Conservation (phyloP, 2,113 vertebrate genomes). For the Pseudorhombus dupliciocellatus region DNA sequence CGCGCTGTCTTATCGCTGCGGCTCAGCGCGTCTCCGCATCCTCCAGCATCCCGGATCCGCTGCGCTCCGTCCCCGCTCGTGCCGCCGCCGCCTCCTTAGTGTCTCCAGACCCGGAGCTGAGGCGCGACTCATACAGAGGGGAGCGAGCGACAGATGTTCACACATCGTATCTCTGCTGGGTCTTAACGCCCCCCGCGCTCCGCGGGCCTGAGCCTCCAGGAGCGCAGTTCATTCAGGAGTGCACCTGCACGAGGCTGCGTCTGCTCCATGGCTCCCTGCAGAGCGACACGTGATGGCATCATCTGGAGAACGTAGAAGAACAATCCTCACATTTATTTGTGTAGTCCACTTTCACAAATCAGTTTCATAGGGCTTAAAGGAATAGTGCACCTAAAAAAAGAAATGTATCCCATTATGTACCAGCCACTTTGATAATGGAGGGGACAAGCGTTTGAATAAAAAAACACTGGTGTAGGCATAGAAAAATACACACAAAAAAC, state of each 20-base stretch:
- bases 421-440: too few relatives aligned
- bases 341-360: too few relatives aligned
- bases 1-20: slow-evolving; percentile 78
- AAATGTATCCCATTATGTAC: too few relatives aligned
- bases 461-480: too few relatives aligned
- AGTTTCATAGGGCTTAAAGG: too few relatives aligned
- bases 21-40: slow-evolving; percentile 78
- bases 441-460: too few relatives aligned
- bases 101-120: slow-evolving; percentile 65
- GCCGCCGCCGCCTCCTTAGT: slow-evolving; percentile 45
- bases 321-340: not conserved
- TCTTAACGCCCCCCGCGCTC: slow-evolving; percentile 72
- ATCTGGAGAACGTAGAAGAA: not conserved
- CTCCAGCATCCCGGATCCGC: slow-evolving; percentile 59
- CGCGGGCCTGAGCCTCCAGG: not conserved
- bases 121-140: slow-evolving; percentile 70
- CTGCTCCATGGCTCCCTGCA: slow-evolving; percentile 41
- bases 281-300: slow-evolving; percentile 37
- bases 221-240: not conserved
- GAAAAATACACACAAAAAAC: too few relatives aligned
- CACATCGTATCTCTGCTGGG: slow-evolving; percentile 66
- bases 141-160: slow-evolving; percentile 80
- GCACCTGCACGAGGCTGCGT: slow-evolving; percentile 51
- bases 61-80: slow-evolving; percentile 30
- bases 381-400: too few relatives aligned